phyloP scores from a whole-genome alignment of 2,113 vertebrate genomes.

The Corythornis vintsioides region DNA sequence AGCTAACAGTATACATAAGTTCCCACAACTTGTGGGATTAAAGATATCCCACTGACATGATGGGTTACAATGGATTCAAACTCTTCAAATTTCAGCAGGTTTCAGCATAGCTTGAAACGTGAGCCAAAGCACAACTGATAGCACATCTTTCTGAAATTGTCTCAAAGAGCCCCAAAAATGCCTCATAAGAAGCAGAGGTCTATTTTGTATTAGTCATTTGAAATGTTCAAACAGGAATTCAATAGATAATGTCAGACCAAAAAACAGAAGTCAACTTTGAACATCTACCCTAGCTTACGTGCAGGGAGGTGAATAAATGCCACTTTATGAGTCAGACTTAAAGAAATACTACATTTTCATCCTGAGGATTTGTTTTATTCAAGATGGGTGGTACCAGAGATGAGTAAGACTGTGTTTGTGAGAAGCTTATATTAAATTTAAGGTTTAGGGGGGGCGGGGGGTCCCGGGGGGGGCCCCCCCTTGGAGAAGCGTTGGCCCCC shows the following conservation, averaged over 20 bases:
- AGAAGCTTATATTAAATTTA: slow-evolving; percentile 29
- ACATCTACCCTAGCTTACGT: not conserved
- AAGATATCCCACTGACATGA: slow-evolving; percentile 67
- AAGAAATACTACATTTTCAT: slow-evolving; percentile 21
- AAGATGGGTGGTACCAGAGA: not conserved
- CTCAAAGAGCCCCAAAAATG: not conserved
- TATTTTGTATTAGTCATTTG: slow-evolving; percentile 36
- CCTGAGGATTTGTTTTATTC: slow-evolving; percentile 44
- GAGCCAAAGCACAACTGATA: slow-evolving; percentile 46
- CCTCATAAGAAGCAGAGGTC: not conserved
- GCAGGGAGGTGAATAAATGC: not conserved
- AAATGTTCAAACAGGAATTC: slow-evolving; percentile 34
- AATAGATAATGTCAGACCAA: slow-evolving; percentile 24
- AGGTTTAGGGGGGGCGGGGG: not conserved
- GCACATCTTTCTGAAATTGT: not conserved
- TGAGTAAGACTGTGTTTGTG: not conserved
- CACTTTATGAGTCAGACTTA: slow-evolving; percentile 47
- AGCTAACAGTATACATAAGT: slow-evolving; percentile 39
- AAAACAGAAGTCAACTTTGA: slow-evolving; percentile 58
- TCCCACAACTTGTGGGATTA: slow-evolving; percentile 59
- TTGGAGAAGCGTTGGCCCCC: no score
- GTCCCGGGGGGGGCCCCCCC: no score
- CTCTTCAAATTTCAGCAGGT: slow-evolving; percentile 51
- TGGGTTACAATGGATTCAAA: slow-evolving; percentile 48
- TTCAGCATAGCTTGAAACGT: slow-evolving; percentile 48